Percentiles rank a stretch among this genome's conserved stretches.
phyloP scores from a whole-genome alignment of 2,113 vertebrate genomes.

The Scomber scombrus region DNA sequence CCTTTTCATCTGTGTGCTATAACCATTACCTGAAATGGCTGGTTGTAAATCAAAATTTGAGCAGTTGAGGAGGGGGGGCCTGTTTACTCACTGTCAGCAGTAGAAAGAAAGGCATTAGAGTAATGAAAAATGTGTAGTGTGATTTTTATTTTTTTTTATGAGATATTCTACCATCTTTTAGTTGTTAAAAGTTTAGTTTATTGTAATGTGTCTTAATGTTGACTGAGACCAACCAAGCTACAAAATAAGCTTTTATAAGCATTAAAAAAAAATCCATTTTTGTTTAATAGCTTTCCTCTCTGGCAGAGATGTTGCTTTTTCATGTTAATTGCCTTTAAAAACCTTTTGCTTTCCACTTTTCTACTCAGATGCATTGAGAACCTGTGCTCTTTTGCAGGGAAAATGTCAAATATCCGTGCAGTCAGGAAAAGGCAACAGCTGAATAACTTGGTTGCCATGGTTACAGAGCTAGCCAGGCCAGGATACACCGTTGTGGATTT shows the following conservation, averaged over 20 bases:
- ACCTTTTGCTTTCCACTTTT: constrained; percentile 6
- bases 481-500: constrained; percentile 94
- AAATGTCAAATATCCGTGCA: constrained; percentile 92
- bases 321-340: background rate
- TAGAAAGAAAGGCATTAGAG: background rate
- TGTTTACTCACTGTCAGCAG: constrained; percentile 15
- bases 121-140: constrained; percentile 23
- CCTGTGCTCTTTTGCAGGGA: constrained; percentile 85
- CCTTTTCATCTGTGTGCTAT: constrained; percentile 57
- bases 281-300: constrained; percentile 6
- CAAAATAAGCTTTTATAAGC: constrained; percentile 8
- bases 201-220: constrained; percentile 4
- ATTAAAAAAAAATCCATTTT: background rate
- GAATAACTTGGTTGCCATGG: constrained; percentile 93
- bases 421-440: constrained; percentile 95
- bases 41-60: constrained; percentile 52
- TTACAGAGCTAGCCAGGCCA: constrained; percentile 88
- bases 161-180: background rate
- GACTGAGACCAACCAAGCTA: background rate
- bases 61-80: background rate
- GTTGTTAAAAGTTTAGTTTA: background rate
- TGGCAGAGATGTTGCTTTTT: background rate
- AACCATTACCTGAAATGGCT: constrained; percentile 49
- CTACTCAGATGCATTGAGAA: background rate
- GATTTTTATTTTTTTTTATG: background rate